phyloP scores from a whole-genome alignment of 2,113 vertebrate species.

The Mus pahari region DNA sequence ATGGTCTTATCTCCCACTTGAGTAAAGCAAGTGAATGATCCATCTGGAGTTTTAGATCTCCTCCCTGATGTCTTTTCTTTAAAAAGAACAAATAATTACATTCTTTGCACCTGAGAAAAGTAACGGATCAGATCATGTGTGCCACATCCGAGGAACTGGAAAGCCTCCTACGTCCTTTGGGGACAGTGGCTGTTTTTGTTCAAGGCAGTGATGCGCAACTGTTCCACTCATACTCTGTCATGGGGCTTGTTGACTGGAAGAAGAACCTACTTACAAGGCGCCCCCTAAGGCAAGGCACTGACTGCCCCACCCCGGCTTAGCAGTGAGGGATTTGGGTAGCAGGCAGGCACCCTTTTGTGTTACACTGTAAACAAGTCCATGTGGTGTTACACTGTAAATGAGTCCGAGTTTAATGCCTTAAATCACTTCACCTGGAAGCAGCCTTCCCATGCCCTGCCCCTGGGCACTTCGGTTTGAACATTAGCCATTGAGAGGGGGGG shows the following conservation, averaged over 20 bases:
- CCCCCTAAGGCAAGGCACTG: neutral
- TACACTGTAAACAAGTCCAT: constrained; percentile 48
- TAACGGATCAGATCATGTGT: neutral
- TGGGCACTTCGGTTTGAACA: constrained; percentile 46
- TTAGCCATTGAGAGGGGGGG: neutral
- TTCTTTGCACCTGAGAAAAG: constrained; percentile 43
- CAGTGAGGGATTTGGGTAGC: neutral
- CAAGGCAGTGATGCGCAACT: neutral
- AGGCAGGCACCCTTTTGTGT: constrained; percentile 36
- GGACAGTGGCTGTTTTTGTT: constrained; percentile 49
- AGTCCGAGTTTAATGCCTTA: constrained; percentile 8
- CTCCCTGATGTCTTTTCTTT: constrained; percentile 22
- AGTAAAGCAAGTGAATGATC: neutral
- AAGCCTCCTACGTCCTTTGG: constrained; percentile 37
- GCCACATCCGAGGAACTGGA: neutral
- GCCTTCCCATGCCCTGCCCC: constrained; percentile 3
- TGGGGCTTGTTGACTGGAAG: constrained; percentile 25
- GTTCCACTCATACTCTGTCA: constrained; percentile 15
- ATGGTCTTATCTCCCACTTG: neutral
- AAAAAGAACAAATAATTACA: neutral
- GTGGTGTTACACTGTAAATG: constrained; percentile 47
- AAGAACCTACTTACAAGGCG: neutral
- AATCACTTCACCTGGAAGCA: constrained; percentile 57
- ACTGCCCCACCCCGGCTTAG: neutral
- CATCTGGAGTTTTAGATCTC: neutral